Evolutionary conservation across 1,140 invertebrate genomes (phyloP), one percentile per base, ranked within the genome.

Genomic region (Sipha flava): DNA sequence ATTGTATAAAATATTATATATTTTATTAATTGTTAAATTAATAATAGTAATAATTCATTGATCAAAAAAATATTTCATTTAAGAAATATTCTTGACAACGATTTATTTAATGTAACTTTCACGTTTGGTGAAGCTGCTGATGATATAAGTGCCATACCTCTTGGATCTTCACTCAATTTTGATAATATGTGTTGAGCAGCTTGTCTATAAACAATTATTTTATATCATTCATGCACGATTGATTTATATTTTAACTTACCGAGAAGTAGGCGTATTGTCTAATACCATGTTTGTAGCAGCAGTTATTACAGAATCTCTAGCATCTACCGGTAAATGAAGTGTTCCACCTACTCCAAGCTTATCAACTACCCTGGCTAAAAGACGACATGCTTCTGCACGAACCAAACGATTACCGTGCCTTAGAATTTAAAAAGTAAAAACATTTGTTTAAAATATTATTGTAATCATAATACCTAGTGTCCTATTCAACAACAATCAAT

Each of bases 371-470:
- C 89, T 88, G 2, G 93, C 85, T 37, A 98, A 84, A n/a, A 95
- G 88, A 83, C 93, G 89, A 3, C 93, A 91, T 0, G 94, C 89
- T 16, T 92, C 90, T 40, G 93, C 91, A 40, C 95, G 88, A 5
- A 98, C 94, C 2, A 92, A 87, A 0, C 92, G 90, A 85, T 96
- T 97, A 82, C 94, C 93, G 87, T 98, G 96, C 23, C 91, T 91
- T 40, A 83, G 90, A 21, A 52, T 40, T 80, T 47, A 57, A 64
- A 80, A 40, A 68, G 66, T 31, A 29, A 75, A 40, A 40, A 40
- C 16, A 40, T n/a, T 3, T 80, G n/a, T 31, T 1, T 21, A n/a
- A n/a, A n/a, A n/a, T n/a, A n/a, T n/a, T n/a, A n/a, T n/a, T n/a
- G n/a, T n/a, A n/a, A n/a, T n/a, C n/a, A n/a, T n/a, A n/a, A n/a